Base-by-base conservation (phyloP, 2,888 invertebrate genomes). In the Mechanitis mazaeus region DNA sequence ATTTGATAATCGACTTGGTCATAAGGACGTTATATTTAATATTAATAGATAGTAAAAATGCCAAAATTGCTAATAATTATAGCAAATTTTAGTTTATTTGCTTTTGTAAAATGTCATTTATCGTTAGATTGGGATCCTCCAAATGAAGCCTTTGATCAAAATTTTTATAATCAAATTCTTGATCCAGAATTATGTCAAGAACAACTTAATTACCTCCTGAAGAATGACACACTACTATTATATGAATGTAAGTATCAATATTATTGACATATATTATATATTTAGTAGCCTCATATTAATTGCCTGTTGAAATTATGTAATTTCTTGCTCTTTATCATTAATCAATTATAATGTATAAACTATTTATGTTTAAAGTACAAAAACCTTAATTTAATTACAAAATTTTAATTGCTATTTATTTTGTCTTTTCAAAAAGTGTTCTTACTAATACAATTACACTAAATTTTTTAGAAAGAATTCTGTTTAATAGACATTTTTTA, bases 141-240 rank as follows among this genome's bases (percentile, higher is more conserved):
- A 28, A 50, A 50, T 31, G 31, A 50, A 31, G 50, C 69, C 2
- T 76, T 83, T 58, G 77, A 84, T 68, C 65, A 66, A 55, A 72
- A 76, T 63, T 70, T 84, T 45, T 83, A 75, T 68, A 72, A 80
- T 65, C 69, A 75, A 61, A 82, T 78, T 11, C 64, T 85, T 33
- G 75, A 86, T 71, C 63, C 73, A 9, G 74, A 76, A 45, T 54
- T 79, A 47, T 86, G 85, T 70, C 64, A 71, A n/a, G 65, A 74
- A 35, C 85, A 86, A 66, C 64, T 85, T 20, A 57, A 62, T 3
- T 78, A 76, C 63, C 71, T 85, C 9, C 56, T 66, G 6, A 67
- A 65, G 7, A 75, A 79, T 63, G 68, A 76, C 62, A 69, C 71
- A 0, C 5, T 68, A 2, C 66, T 84, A 31, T 61, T 75, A 42